Base-by-base conservation (phyloP, 2,888 invertebrate genomes). In the Chorisops tibialis region DNA sequence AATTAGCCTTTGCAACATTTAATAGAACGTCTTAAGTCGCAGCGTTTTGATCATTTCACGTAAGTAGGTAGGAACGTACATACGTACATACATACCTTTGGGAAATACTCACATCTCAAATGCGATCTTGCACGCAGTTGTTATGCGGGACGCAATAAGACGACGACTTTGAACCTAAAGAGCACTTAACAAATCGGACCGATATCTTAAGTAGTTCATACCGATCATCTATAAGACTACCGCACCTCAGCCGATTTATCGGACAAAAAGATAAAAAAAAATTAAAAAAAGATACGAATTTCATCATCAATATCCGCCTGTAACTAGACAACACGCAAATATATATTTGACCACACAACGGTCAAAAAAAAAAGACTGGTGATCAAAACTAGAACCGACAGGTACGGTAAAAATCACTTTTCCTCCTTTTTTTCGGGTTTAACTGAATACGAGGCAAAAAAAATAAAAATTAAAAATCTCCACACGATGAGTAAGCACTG, bases 401-500 rank as follows among this genome's bases (percentile, higher is more conserved):
- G 56, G 43, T 51, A 47, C n/a, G n/a, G n/a, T n/a, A 45, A 50
- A 45, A 43, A n/a, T 56, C 56, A 43, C 30, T 24, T 56, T 56
- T 56, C 45, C 56, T 56, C 56, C 56, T 56, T 56, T 56, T 24
- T 30, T 54, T 45, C 43, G 30, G 22, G 2, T 30, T 14, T 38
- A 38, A 41, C 11, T 14, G 24, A 18, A 22, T 41, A 14, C 24
- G n/a, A n/a, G 16, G 43, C 12, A 21, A 38, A 45, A 47, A 48
- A 2, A 7, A 30, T 18, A n/a, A 38, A 48, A 30, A 16, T 37
- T 12, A 38, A 59, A 59, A 62, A 64, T 59, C 58, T 62, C 59
- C 61, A 64, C 59, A 54, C 49, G 62, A 64, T 64, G 64, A 64
- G 59, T 64, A 64, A 64, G 62, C 64, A 61, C 62, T 61, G 64